A percentile compares a stretch with the other conserved stretches of the same genome.
Evolutionary conservation across 2,797 vertebrate species (phyloP).

Genomic region (Telmatherina bonti): DNA sequence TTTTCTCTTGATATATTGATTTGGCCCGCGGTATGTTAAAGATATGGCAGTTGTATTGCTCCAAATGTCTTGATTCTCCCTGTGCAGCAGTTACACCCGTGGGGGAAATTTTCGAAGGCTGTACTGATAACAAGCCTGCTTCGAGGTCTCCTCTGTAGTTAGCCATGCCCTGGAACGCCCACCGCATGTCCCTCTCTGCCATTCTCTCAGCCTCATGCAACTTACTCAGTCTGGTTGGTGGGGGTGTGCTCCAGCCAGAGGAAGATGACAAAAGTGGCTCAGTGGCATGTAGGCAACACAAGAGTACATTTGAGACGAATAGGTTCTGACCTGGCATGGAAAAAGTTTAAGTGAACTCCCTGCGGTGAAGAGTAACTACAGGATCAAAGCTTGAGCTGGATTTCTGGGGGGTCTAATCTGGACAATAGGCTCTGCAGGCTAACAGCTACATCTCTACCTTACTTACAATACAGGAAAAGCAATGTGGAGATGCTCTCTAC

Average conservation of each 20-base stretch:
- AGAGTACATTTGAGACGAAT: slow-evolving; percentile 20
- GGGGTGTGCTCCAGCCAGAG: slow-evolving; percentile 24
- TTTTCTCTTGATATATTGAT: slow-evolving; percentile 62
- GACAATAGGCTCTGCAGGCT: slow-evolving; percentile 20
- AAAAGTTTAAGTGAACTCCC: slow-evolving; percentile 31
- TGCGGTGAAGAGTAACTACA: slow-evolving; percentile 25
- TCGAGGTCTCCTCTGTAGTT: slow-evolving; percentile 52
- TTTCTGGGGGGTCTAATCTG: slow-evolving; percentile 29
- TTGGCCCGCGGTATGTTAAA: slow-evolving; percentile 47
- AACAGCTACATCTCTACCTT: slow-evolving; percentile 13
- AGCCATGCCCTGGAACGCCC: slow-evolving; percentile 49
- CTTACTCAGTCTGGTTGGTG: slow-evolving; percentile 35
- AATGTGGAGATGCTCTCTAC: slow-evolving; percentile 23
- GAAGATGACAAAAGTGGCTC: slow-evolving; percentile 15
- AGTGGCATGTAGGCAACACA: neutral
- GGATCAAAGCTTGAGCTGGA: slow-evolving; percentile 51
- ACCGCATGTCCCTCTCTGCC: slow-evolving; percentile 43
- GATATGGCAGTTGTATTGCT: slow-evolving; percentile 58
- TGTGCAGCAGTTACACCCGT: slow-evolving; percentile 31
- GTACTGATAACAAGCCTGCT: slow-evolving; percentile 60
- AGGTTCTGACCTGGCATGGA: slow-evolving; percentile 20
- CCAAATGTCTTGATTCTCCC: slow-evolving; percentile 58
- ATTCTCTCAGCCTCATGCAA: slow-evolving; percentile 32
- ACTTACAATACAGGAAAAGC: slow-evolving; percentile 13
- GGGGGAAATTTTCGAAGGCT: slow-evolving; percentile 31